Evolutionary conservation across 2,797 vertebrate species (phyloP).

Genomic region (Pangasius krempfi): DNA sequence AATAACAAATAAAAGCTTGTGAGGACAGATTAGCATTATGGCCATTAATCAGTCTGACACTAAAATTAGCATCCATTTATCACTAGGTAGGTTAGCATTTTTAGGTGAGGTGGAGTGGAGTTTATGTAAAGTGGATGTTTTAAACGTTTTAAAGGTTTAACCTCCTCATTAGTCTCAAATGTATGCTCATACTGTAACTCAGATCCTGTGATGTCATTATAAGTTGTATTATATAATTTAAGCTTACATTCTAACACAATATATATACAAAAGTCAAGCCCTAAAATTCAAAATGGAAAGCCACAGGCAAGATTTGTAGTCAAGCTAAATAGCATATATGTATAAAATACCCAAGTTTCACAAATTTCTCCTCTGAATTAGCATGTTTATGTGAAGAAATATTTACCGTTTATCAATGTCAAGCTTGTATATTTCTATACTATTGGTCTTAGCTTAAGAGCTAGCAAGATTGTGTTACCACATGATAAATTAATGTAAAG

Average conservation of each 20-base stretch:
- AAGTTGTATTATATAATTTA: too few species aligned
- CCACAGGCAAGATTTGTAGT: neutral
- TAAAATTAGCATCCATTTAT: conserved; percentile 22
- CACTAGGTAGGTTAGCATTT: conserved; percentile 22
- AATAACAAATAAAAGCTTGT: conserved; percentile 8
- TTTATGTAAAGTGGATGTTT: neutral
- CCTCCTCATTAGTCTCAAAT: neutral
- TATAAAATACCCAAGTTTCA: neutral
- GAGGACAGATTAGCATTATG: conserved; percentile 8
- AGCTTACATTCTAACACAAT: neutral
- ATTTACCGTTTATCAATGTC: neutral
- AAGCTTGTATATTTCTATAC: neutral
- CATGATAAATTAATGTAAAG: neutral
- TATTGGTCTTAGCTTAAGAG: neutral
- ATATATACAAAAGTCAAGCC: neutral
- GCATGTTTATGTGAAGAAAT: neutral
- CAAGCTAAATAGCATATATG: neutral
- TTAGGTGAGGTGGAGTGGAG: neutral
- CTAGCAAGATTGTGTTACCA: neutral
- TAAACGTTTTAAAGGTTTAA: neutral
- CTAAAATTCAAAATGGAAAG: neutral
- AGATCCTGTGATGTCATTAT: neutral
- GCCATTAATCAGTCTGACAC: conserved; percentile 31
- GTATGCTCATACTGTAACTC: neutral
- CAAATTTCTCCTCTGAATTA: neutral